Percentiles rank a stretch among this genome's conserved stretches.
These are phyloP conservation scores for Stenurella melanura DNA, from an alignment of 2,888 invertebrate genomes.

Conservation along the genomic window DNA sequence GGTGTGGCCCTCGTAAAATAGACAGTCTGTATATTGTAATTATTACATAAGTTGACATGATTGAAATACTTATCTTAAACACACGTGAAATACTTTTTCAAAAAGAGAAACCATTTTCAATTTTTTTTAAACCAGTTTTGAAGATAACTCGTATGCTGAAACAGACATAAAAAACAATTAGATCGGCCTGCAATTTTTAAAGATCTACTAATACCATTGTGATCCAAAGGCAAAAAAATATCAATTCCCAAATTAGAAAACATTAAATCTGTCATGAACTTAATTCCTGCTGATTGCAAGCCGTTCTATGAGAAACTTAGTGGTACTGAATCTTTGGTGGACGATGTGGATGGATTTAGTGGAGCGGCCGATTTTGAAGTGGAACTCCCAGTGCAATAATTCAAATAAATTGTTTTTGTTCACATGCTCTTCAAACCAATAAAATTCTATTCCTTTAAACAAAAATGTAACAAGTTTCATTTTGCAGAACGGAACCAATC, in stretches of 20 bases:
- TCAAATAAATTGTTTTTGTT: constrained; percentile 11
- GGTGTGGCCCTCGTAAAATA: too few relatives aligned
- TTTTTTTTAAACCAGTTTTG: constrained; percentile 40
- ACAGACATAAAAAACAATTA: constrained; percentile 42
- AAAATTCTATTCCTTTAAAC: constrained; percentile 15
- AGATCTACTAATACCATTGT: constrained; percentile 40
- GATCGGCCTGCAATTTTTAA: constrained; percentile 41
- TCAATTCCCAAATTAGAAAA: constrained; percentile 32
- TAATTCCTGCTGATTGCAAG: constrained; percentile 22
- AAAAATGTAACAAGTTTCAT: constrained; percentile 17
- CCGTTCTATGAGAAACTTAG: constrained; percentile 29
- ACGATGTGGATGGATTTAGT: constrained; percentile 31
- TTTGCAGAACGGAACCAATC: constrained; percentile 24
- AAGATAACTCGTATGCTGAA: constrained; percentile 37
- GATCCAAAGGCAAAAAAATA: constrained; percentile 34
- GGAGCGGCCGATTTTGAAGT: constrained; percentile 31
- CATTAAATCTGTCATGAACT: constrained; percentile 40
- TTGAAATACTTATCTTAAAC: too few relatives aligned
- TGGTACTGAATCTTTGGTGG: constrained; percentile 5
- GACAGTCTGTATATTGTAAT: too few relatives aligned
- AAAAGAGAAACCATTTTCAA: constrained; percentile 37
- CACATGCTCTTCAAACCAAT: background rate
- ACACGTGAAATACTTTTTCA: constrained; percentile 34
- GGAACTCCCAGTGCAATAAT: constrained; percentile 14
- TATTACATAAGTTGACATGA: too few relatives aligned